phyloP scores from a whole-genome alignment of 2,888 invertebrate genomes.

The Cloeon dipterum region DNA sequence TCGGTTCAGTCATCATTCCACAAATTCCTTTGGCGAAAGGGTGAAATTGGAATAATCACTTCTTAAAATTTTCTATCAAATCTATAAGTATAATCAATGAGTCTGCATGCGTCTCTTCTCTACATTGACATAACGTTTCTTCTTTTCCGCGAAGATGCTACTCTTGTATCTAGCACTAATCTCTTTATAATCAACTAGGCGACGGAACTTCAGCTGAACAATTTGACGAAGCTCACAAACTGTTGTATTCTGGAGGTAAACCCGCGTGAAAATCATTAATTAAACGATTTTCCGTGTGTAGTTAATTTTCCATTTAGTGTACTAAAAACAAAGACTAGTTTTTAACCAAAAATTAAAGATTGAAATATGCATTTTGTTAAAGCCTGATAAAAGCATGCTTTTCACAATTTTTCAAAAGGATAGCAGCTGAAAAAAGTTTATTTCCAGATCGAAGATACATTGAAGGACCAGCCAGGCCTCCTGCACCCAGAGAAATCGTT shows the following conservation, averaged over 20 bases:
- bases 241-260: conserved; percentile 59
- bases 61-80: too few species aligned
- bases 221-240: conserved; percentile 61
- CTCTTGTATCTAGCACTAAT: neutral
- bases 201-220: conserved; percentile 60
- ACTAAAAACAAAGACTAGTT: neutral
- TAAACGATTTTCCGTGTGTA: neutral
- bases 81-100: too few species aligned
- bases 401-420: neutral
- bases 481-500: conserved; percentile 45
- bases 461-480: conserved; percentile 60
- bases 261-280: neutral
- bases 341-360: neutral
- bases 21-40: too few species aligned
- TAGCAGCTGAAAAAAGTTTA: neutral
- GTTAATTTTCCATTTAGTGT: too few species aligned
- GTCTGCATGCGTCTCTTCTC: too few species aligned
- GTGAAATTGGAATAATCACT: too few species aligned
- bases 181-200: conserved; percentile 20
- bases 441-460: conserved; percentile 56
- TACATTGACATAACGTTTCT: too few species aligned
- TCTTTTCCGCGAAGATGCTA: too few species aligned
- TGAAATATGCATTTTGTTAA: neutral
- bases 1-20: too few species aligned
- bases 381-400: neutral